Conservation (phyloP, 2,797 vertebrate genomes). For the Anguilla anguilla region DNA sequence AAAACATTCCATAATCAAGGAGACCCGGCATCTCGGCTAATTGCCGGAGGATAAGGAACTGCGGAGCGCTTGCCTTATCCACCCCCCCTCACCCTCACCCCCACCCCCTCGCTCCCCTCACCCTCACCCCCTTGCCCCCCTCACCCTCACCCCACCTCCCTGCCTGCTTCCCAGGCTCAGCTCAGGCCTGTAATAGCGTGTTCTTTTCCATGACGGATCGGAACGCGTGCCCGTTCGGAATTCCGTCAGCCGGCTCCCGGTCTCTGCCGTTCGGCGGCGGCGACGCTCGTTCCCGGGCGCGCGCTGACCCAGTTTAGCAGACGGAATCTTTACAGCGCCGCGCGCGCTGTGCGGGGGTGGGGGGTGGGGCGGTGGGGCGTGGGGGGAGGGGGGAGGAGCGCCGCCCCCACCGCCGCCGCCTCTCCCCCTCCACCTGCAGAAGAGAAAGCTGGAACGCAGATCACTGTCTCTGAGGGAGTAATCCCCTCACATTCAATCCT, state of each 20-base stretch:
- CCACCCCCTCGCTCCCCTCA: conserved; percentile 41
- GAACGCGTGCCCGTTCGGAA: neutral
- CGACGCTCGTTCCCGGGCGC: conserved; percentile 31
- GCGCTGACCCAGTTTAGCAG: conserved; percentile 65
- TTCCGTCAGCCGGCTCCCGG: conserved; percentile 35
- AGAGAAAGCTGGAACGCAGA: neutral
- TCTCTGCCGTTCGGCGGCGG: conserved; percentile 45
- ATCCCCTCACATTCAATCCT: conserved; percentile 43
- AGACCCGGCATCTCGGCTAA: conserved; percentile 72
- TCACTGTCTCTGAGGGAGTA: conserved; percentile 48
- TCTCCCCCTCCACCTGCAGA: neutral
- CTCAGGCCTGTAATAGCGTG: conserved; percentile 27
- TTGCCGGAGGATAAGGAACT: conserved; percentile 76
- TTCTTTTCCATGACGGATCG: conserved; percentile 34
- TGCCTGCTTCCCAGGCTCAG: conserved; percentile 36
- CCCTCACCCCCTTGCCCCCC: too few relatives aligned
- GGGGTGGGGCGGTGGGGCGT: too few relatives aligned
- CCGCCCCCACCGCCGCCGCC: neutral
- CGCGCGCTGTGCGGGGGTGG: neutral
- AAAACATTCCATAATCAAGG: conserved; percentile 71
- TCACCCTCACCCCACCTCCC: conserved; percentile 45
- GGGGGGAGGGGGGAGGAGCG: too few relatives aligned
- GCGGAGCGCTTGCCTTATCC: conserved; percentile 46
- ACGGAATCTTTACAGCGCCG: conserved; percentile 28
- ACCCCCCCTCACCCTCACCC: neutral